Percentiles rank a stretch among this genome's conserved stretches.
phyloP scores from a whole-genome alignment of 2,113 vertebrate species.

The Dasyornis broadbenti region DNA sequence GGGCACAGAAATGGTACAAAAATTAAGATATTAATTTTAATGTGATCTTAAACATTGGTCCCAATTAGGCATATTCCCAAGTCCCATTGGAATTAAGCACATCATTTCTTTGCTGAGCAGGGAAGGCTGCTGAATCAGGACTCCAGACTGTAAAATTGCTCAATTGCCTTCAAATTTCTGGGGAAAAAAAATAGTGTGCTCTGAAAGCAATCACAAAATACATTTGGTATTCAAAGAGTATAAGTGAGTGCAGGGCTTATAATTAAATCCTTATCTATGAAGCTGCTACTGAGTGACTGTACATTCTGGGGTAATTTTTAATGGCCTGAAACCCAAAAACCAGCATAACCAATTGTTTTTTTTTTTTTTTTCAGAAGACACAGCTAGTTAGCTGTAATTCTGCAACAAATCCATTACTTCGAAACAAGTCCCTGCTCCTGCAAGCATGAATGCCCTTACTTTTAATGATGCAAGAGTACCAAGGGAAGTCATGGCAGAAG shows the following conservation, averaged over 20 bases:
- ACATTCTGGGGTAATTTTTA: slow-evolving; percentile 64
- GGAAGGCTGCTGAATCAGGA: slow-evolving; percentile 64
- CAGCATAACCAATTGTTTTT: slow-evolving; percentile 32
- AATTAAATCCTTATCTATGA: slow-evolving; percentile 65
- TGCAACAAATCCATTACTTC: slow-evolving; percentile 58
- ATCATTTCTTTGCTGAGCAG: slow-evolving; percentile 43
- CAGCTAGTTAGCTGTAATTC: slow-evolving; percentile 53
- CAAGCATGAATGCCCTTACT: neutral
- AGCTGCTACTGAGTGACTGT: slow-evolving; percentile 57
- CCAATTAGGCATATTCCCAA: slow-evolving; percentile 38
- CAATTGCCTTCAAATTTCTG: slow-evolving; percentile 65
- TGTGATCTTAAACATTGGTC: slow-evolving; percentile 43
- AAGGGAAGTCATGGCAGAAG: neutral
- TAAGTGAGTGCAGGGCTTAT: slow-evolving; percentile 59
- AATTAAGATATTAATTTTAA: slow-evolving; percentile 59
- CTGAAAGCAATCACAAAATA: slow-evolving; percentile 64
- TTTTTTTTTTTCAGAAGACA: slow-evolving; percentile 13
- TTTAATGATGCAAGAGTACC: neutral
- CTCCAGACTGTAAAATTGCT: slow-evolving; percentile 62
- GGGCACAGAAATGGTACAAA: neutral
- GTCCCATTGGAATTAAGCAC: slow-evolving; percentile 50
- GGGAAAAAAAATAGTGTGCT: slow-evolving; percentile 41
- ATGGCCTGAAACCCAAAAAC: slow-evolving; percentile 61
- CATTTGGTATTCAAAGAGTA: slow-evolving; percentile 64
- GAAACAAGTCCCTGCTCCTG: slow-evolving; percentile 42